These are phyloP conservation scores for Drosophila tsacasi DNA, from an alignment of 1,140 invertebrate genomes.

Conservation along the genomic window DNA sequence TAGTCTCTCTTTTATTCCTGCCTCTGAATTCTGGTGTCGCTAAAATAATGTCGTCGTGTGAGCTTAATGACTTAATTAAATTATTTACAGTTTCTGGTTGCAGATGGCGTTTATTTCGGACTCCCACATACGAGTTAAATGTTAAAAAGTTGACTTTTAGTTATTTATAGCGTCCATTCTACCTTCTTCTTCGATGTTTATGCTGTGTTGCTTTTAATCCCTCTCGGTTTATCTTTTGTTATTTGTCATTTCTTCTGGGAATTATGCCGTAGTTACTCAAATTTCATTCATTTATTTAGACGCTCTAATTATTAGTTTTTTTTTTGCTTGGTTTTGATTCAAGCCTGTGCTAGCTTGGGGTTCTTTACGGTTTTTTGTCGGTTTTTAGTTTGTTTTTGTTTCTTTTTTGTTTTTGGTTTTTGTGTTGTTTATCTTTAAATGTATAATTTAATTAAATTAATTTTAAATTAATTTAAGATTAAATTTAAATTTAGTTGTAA, in stretches of 20 bases:
- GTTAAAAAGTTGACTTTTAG: constrained; percentile 35
- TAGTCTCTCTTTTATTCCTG: background rate
- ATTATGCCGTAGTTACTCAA: constrained; percentile 42
- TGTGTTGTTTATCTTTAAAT: constrained; percentile 58
- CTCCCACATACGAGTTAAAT: background rate
- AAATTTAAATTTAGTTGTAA: constrained; percentile 51
- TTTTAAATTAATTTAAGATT: constrained; percentile 44
- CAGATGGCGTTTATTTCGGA: constrained; percentile 16
- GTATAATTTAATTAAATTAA: constrained; percentile 66
- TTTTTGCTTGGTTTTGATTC: constrained; percentile 8
- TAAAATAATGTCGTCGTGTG: constrained; percentile 18
- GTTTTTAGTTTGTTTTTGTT: constrained; percentile 30
- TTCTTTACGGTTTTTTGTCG: background rate
- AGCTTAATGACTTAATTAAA: constrained; percentile 21
- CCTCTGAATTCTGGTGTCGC: background rate
- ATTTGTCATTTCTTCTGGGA: constrained; percentile 33
- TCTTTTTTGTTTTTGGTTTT: constrained; percentile 37
- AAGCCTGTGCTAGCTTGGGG: constrained; percentile 27
- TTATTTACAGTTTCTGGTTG: constrained; percentile 45
- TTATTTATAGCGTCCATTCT: constrained; percentile 27
- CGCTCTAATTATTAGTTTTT: background rate
- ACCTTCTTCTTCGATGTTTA: constrained; percentile 41
- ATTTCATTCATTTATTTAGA: constrained; percentile 30
- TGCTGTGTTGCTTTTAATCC: constrained; percentile 30
- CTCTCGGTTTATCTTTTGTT: constrained; percentile 26